phyloP scores from a whole-genome alignment of 2,113 vertebrate species.

The Paracanthobrama guichenoti region DNA sequence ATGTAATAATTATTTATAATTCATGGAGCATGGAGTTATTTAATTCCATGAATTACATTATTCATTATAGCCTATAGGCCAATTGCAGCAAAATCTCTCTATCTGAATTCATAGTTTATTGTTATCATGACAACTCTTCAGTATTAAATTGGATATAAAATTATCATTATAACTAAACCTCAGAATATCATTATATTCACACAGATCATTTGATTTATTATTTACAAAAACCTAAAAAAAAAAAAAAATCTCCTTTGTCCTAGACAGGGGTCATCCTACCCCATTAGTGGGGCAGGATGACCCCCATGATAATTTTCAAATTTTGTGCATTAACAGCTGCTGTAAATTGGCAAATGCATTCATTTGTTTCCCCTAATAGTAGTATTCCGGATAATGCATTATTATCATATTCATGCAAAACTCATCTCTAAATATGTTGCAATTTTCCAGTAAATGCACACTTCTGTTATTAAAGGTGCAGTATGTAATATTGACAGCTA shows the following conservation, averaged over 20 bases:
- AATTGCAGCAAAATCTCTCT: not conserved
- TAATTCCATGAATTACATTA: not conserved
- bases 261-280: not conserved
- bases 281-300: not conserved
- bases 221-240: not conserved
- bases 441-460: not conserved
- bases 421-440: not conserved
- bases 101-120: not conserved
- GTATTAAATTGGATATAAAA: not conserved
- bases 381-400: not conserved
- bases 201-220: not conserved
- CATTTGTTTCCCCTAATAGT: not conserved
- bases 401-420: not conserved
- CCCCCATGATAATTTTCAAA: not conserved
- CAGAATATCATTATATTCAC: too few species aligned
- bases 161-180: not conserved
- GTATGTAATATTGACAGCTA: too few species aligned
- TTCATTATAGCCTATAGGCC: not conserved
- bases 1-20: not conserved
- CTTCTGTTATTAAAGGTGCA: not conserved
- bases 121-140: not conserved
- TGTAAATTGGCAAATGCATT: not conserved
- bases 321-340: not conserved
- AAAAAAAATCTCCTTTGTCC: not conserved
- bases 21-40: not conserved